Evolutionary conservation across 2,113 vertebrate genomes (phyloP), one percentile per base, ranked within the genome.

Genomic region (Gopherus flavomarginatus): DNA sequence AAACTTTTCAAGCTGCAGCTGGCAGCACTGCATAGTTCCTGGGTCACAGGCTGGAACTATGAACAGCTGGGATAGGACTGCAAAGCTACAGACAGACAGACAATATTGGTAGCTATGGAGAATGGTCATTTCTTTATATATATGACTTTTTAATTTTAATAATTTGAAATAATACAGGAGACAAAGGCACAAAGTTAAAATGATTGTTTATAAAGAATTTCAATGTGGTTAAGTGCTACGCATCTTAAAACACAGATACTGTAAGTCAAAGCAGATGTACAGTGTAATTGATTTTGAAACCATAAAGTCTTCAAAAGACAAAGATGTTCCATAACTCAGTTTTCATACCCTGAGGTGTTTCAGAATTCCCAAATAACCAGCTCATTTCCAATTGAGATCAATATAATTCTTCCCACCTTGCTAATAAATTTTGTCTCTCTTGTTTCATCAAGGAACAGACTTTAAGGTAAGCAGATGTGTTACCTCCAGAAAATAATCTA

Each of bases 401-500:
- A 44, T 78, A 44, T 27, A 78, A 78, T 47, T 78, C 75, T 47
- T 47, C 42, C 42, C 12, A 17, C 11, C 26, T 47, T 89, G 31
- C 47, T 50, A 72, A 54, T 93, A 69, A 17, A 57, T 88, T 65
- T 81, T 59, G 77, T 62, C 81, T 81, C 93, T 35, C 11, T 81
- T 53, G 77, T 81, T 97, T 93, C 75, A 96, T 97, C 80, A 96
- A 82, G 69, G 29, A 81, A 44, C 69, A 82, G 96, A 93, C 94
- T 98, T 98, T 2, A 98, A 92, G 9, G 85, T 95, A 81, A 98
- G 42, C 62, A 98, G 26, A 94, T 98, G 98, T 0, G 98, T 83
- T 13, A 97, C 97, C 80, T 98, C 98, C 79, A 98, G 82, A 78
- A 98, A 82, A 95, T 83, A 98, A 96, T 98, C 98, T 44, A 98